Base-by-base conservation (phyloP, 1,140 invertebrate genomes). In the Lepidurus couesii region DNA sequence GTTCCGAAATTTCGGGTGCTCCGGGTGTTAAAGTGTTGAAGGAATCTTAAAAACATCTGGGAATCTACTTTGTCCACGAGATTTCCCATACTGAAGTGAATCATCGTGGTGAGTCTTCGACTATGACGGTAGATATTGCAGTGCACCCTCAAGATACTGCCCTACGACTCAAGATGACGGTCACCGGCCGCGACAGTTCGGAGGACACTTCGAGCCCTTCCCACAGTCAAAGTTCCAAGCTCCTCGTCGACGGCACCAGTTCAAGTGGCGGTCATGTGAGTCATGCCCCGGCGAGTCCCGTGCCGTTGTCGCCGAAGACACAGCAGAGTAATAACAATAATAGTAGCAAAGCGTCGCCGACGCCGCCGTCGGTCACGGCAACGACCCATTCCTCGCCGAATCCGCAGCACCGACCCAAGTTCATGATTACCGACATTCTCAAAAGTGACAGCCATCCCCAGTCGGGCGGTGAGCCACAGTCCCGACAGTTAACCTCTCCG, bases 371-470 rank as follows among this genome's bases (percentile, higher is more conserved):
- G 42, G 81, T 77, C 47, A 77, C 79, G n/a, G 80, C 78, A 42
- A 81, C 81, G 80, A 79, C 81, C 42, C 73, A 77, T 45, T 80
- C 45, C 9, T 77, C 76, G 45, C 53, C 78, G 45, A 44, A 45
- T 75, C 65, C 65, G 16, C 45, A 42, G 34, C 65, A 42, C 11
- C 5, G 76, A 73, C 83, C 84, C 11, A 75, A 83, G 44, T 84
- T 84, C 81, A 84, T 84, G 84, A 84, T 84, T 78, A 84, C 84
- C 4, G 84, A 84, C 80, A 84, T 84, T 74, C 76, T 84, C 44
- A 80, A 81, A 2, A 81, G 79, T 8, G 81, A 81, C 74, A 78
- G 80, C 44, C 44, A 44, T 13, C 65, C 65, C 16, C 73, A 34
- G 42, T 10, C 44, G 16, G 53, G 44, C n/a, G 21, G 16, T 21